Percentiles rank a stretch among this genome's conserved stretches.
phyloP scores from a whole-genome alignment of 2,113 vertebrate genomes.

The Oxygymnocypris stewartii region DNA sequence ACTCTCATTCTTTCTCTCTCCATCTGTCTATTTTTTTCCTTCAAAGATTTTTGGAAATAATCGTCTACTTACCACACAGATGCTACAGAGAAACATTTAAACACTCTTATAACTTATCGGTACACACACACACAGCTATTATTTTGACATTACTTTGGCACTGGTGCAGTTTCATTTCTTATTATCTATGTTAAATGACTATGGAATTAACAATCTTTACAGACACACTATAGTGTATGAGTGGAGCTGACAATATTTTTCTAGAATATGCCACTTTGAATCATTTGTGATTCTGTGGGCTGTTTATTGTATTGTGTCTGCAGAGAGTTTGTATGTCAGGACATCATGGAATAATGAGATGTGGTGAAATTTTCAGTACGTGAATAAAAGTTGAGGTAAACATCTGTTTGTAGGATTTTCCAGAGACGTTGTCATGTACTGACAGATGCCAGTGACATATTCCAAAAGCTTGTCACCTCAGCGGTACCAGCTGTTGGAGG shows the following conservation, averaged over 20 bases:
- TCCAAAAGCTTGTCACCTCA: constrained; percentile 14
- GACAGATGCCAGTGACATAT: constrained; percentile 19
- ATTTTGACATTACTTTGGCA: neutral
- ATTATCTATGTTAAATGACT: neutral
- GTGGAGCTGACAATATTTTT: neutral
- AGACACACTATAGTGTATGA: neutral
- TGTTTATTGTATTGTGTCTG: neutral
- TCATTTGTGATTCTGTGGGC: neutral
- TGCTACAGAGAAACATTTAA: neutral
- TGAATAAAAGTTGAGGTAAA: neutral
- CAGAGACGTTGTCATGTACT: constrained; percentile 20
- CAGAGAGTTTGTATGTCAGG: neutral
- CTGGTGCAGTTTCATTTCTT: neutral
- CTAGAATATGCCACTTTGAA: neutral
- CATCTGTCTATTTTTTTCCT: constrained; percentile 21
- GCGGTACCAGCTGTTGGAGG: constrained; percentile 28
- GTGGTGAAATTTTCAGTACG: neutral
- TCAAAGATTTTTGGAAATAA: constrained; percentile 28
- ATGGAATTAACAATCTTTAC: neutral
- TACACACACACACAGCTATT: neutral
- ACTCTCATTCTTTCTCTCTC: constrained; percentile 13
- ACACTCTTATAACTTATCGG: neutral
- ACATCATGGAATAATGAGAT: neutral
- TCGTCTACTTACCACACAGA: neutral
- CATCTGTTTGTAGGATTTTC: constrained; percentile 10